phyloP scores from a whole-genome alignment of 2,888 invertebrate species.

The Hipparchia sbordonii region DNA sequence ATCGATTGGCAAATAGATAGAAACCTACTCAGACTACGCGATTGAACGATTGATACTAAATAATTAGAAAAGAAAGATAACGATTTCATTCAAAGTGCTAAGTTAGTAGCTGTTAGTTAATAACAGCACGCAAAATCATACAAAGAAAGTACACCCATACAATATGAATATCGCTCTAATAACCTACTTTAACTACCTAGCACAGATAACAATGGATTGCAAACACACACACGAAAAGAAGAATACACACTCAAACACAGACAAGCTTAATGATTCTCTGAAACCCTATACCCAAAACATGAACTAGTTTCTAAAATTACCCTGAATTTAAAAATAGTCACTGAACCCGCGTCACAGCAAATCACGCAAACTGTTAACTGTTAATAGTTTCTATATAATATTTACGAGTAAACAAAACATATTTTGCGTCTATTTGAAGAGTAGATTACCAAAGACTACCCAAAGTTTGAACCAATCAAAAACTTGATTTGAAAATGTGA shows the following conservation, averaged over 20 bases:
- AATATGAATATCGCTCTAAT: slow-evolving; percentile 23
- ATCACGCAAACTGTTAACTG: slow-evolving; percentile 54
- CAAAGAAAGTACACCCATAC: slow-evolving; percentile 36
- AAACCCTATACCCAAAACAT: slow-evolving; percentile 33
- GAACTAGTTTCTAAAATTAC: slow-evolving; percentile 25
- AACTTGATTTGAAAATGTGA: too few species aligned
- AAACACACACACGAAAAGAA: slow-evolving; percentile 34
- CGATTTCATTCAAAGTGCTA: slow-evolving; percentile 71
- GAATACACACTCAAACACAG: slow-evolving; percentile 18
- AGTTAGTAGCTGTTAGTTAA: slow-evolving; percentile 82
- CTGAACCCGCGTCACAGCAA: slow-evolving; percentile 40
- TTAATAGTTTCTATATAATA: slow-evolving; percentile 44
- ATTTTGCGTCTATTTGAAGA: slow-evolving; percentile 46
- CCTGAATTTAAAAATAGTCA: slow-evolving; percentile 24
- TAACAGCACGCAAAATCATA: slow-evolving; percentile 75
- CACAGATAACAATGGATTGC: slow-evolving; percentile 28
- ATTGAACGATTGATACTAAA: neutral
- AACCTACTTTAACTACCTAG: slow-evolving; percentile 27
- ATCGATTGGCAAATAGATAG: slow-evolving; percentile 6
- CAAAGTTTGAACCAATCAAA: too few species aligned
- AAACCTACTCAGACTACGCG: neutral
- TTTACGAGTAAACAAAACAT: slow-evolving; percentile 32
- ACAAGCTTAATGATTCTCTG: slow-evolving; percentile 20
- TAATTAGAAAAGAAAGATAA: slow-evolving; percentile 1
- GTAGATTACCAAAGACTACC: slow-evolving; percentile 1